phyloP scores from a whole-genome alignment of 2,888 invertebrate species.

The Artemia sp. region DNA sequence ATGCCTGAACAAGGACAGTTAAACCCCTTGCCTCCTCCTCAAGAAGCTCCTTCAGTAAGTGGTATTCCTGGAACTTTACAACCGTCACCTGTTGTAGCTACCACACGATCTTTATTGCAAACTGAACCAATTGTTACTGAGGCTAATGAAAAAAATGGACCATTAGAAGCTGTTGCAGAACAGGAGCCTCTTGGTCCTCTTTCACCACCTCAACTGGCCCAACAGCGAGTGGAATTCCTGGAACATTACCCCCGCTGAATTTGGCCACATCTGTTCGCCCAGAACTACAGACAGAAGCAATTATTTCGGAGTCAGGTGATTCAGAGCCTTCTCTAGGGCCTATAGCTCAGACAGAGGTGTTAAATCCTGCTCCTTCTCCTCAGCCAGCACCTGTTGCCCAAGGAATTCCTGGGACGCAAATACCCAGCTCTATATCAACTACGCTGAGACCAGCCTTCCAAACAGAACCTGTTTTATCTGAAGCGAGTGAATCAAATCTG shows the following conservation, averaged over 20 bases:
- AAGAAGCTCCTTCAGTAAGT: background rate
- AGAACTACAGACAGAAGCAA: background rate
- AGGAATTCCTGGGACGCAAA: too few species aligned
- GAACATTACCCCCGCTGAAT: background rate
- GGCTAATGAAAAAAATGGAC: background rate
- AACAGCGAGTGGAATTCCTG: background rate
- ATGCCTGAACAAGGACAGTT: background rate
- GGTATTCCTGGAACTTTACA: conserved; percentile 6
- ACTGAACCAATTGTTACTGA: background rate
- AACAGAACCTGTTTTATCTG: too few species aligned
- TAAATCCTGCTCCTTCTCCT: too few species aligned
- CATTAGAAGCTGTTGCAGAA: background rate
- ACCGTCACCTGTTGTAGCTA: background rate
- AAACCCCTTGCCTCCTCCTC: background rate
- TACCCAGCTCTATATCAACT: too few species aligned
- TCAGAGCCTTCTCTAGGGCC: too few species aligned
- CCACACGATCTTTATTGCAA: background rate
- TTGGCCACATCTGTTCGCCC: background rate
- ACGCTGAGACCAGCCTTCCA: background rate
- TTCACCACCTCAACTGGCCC: background rate
- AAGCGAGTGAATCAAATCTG: background rate
- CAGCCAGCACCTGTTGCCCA: too few species aligned
- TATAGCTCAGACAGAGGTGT: too few species aligned
- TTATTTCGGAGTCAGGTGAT: background rate
- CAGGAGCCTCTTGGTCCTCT: background rate